Base-by-base conservation (phyloP, 1,140 invertebrate genomes). In the Sarcophaga bullata region DNA sequence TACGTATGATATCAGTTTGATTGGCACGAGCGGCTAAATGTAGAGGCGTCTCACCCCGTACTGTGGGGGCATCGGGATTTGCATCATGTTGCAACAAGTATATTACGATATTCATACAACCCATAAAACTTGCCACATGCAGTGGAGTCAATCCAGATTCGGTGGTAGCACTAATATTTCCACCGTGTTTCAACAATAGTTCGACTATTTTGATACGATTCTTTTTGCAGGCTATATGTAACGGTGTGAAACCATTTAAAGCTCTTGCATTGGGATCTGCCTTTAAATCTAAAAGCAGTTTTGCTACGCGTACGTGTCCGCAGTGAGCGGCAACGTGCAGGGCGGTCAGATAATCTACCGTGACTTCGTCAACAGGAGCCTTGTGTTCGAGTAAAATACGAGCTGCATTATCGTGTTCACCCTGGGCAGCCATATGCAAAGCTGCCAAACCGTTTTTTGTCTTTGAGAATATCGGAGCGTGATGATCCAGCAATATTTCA, bases 221-320 rank as follows among this genome's bases (percentile, higher is more conserved):
- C 91, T 99, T 99, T 91, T 99, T 99, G 91, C 98, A 99, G 52
- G 98, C 98, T 89, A 99, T 99, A 88, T 99, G 98, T 73, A 99
- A 92, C 0, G 98, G 98, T 0, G 98, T 99, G 89, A 99, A 99
- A 13, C 98, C 98, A 90, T 99, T 99, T 37, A 99, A 92, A 73
- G 98, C 98, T 75, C 98, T 92, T 0, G 98, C 95, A 91, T 99
- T 99, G 0, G 98, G 95, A 91, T 99, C 98, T n/a, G 98, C 98
- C 85, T 98, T 97, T 87, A 97, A 93, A 84, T 95, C 97, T 76
- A 99, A 92, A 15, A 99, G 92, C 37, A 99, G 91, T 91, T 99
- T 99, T 3, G 98, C 98, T 9, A 99, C 98, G 84, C 91, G 91
- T 19, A 98, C 97, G 91, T 99, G 98, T 11, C 98, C 98, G 87